Evolutionary conservation across 2,888 invertebrate species (phyloP), one percentile per base, ranked within the genome.

Genomic region (Schizotus pectinicornis): DNA sequence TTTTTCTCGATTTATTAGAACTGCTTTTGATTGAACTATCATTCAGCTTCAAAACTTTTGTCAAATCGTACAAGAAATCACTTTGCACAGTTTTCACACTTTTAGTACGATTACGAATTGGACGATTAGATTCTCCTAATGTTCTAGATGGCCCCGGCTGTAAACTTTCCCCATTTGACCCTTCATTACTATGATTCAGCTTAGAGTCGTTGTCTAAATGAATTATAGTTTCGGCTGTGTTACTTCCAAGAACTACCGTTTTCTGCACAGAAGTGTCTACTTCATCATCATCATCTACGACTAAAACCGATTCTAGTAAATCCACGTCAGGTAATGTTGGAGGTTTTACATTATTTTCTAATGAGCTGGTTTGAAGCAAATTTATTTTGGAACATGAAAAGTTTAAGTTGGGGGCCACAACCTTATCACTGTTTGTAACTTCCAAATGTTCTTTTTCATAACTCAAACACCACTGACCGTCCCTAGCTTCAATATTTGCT

Each of bases 1-100:
- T 37, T 32, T 39, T 46, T 30, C 47, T 57, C 14, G 31, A 7
- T 47, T 30, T 46, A 7, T 13, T 13, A 7, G 30, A 31, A 43
- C 43, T 43, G 13, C 48, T 48, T 7, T 52, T 54, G 12, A 47
- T 53, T 2, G 48, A 34, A 36, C 48, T 32, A 45, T 62, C 65
- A 32, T 61, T 56, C 6, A 61, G 56, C 54, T 71, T 71, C 42
- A 68, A 48, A 14, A 74, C 70, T 35, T 74, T 74, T 32, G 86
- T 85, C 63, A 88, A 78, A 78, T 89, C 89, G 71, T 89, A 90
- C 65, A 89, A 86, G 74, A 89, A 90, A 78, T 90, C 89, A 70
- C 86, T 87, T 71, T 73, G 70, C 3, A 70, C 58, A 1, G 68
- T 68, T 43, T 66, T 67, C 7, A 70, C 63, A 57, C 70, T 69